Base-by-base conservation (phyloP, 2,797 vertebrate genomes). In the Kryptolebias ocellatus region DNA sequence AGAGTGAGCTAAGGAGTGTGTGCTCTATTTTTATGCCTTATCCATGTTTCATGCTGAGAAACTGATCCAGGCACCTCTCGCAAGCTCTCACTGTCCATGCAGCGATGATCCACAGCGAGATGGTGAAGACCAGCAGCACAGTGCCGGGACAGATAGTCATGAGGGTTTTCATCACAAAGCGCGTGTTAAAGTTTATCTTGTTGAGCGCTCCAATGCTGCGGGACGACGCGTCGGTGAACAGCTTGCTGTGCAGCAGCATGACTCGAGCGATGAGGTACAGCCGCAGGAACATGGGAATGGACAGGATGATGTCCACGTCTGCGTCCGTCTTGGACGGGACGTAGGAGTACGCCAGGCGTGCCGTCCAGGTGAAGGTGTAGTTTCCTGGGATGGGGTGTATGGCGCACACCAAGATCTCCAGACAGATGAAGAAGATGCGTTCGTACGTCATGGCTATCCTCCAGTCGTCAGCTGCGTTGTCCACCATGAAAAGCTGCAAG, bases 361-460 rank as follows among this genome's bases (percentile, higher is more conserved):
- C 98, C 39, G 97, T 99, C 98, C 98, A 99, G 77, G 96, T 99
- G 94, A 99, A 99, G 49, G 96, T 99, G 88, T 98, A 99, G 90
- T 99, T 98, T 88, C 98, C 98, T 73, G 98, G 98, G 91, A 99
- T 98, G 89, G 98, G 98, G 92, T 99, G 98, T 90, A 99, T 98
- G 94, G 98, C 97, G 88, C 98, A 99, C 87, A 99, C 97, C 83
- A 99, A 94, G 93, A 99, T 98, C 95, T 99, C 98, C 95, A 99
- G 94, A 93, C 97, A 99, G 94, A 99, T 96, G 95, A 99, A 99
- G 93, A 99, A 99, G 94, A 99, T 99, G 91, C 98, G 96, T 90
- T 99, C 97, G 53, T 98, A 99, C 81, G 98, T 99, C 98, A 99
- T 99, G 95, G 98, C 98, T 97, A 99, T 99, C 94, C 98, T 97